phyloP scores from a whole-genome alignment of 2,113 vertebrate species.

The Dipodomys spectabilis region DNA sequence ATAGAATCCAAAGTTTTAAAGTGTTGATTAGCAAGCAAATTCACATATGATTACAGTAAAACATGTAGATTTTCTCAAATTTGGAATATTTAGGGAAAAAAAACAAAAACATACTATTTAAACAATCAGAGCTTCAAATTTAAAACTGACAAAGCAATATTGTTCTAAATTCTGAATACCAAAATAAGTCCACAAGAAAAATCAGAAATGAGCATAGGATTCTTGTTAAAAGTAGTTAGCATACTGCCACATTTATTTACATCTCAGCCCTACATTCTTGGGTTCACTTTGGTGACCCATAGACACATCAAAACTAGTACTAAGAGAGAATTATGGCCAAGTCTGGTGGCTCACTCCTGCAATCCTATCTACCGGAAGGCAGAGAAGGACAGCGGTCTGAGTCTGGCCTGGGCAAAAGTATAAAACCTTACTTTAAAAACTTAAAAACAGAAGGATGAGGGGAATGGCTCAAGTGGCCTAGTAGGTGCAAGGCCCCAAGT shows the following conservation, averaged over 20 bases:
- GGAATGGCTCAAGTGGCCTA: too few species aligned
- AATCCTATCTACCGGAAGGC: background rate
- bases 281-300: background rate
- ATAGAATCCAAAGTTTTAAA: background rate
- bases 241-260: background rate
- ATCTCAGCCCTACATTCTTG: background rate
- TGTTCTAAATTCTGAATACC: background rate
- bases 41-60: background rate
- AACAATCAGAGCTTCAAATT: background rate
- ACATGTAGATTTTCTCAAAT: background rate
- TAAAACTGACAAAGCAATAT: background rate
- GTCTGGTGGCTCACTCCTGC: background rate
- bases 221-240: background rate
- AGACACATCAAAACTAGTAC: background rate
- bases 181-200: background rate
- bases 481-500: too few species aligned
- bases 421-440: background rate
- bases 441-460: too few species aligned
- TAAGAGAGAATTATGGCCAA: background rate
- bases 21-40: background rate
- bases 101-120: background rate
- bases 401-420: background rate
- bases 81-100: constrained; percentile 14
- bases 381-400: background rate
- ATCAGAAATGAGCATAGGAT: background rate